These are phyloP conservation scores for Mesochorus sp. DNA, from an alignment of 2,888 invertebrate genomes.

Conservation along the genomic window DNA sequence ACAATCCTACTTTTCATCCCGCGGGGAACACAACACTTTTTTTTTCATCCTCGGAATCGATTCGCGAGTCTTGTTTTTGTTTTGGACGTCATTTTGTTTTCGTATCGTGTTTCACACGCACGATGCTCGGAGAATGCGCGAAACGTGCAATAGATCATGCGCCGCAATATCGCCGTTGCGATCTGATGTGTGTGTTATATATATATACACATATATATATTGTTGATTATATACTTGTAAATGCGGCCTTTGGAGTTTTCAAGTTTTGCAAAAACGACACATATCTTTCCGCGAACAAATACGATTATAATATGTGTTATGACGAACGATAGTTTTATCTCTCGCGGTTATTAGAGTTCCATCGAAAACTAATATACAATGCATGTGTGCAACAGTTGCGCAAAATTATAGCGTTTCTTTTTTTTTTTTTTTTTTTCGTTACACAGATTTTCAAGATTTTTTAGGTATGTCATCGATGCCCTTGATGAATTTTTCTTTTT, in stretches of 20 bases:
- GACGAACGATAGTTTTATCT: neutral
- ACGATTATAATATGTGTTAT: neutral
- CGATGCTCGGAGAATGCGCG: neutral
- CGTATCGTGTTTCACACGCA: neutral
- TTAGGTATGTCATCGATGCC: too few species aligned
- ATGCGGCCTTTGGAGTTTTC: conserved; percentile 17
- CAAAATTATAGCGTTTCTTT: too few species aligned
- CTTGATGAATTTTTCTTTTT: neutral
- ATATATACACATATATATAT: too few species aligned
- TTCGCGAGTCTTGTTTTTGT: neutral
- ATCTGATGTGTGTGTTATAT: too few species aligned
- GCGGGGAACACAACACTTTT: neutral
- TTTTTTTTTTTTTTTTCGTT: too few species aligned
- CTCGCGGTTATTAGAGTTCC: neutral
- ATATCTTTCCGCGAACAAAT: neutral
- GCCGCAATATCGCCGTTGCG: too few species aligned
- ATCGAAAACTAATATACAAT: neutral
- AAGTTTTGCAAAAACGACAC: neutral
- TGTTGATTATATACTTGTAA: too few species aligned
- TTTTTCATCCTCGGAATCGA: neutral
- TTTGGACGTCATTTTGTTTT: neutral
- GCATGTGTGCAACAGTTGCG: too few species aligned
- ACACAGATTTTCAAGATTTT: too few species aligned
- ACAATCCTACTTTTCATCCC: conserved; percentile 13
- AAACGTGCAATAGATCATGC: neutral